Evolutionary conservation across 2,888 invertebrate genomes (phyloP), one percentile per base, ranked within the genome.

Genomic region (Aromia moschata): DNA sequence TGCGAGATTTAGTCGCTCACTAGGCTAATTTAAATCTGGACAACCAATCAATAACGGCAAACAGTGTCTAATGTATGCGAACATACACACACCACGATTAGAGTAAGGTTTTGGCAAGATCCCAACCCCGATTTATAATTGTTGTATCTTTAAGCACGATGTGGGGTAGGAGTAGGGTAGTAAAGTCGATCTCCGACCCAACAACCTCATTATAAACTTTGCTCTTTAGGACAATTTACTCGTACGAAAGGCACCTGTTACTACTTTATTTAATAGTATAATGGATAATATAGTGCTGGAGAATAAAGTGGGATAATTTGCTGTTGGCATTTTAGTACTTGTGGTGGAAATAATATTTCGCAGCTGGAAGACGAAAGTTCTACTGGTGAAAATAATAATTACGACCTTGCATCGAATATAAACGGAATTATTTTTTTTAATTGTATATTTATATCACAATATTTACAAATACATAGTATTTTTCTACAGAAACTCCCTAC

Each of bases 161-260:
- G 56, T 52, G 64, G 66, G 67, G 60, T 58, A 61, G 37, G 36
- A 46, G 56, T 59, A n/a, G n/a, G n/a, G n/a, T n/a, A 46, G 58
- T 59, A 70, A 68, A 67, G 71, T 60, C 67, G 67, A 66, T 68
- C 67, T 67, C 62, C 67, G 67, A 65, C 68, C 69, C 60, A 65
- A 67, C 68, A 68, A 69, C 67, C 67, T 68, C 69, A 70, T 68
- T 69, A 70, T 67, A 68, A 70, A 69, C 68, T 69, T 69, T 60
- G 60, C 67, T 67, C 60, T 67, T 66, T 67, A 70, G 66, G 67
- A 67, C 67, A 68, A 64, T 69, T 67, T 68, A 66, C 65, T 65
- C 53, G 55, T 58, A 56, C 56, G 58, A 60, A 57, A 64, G 64
- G 61, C 67, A 69, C 66, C 66, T 69, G 64, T 65, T 69, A 66